phyloP scores from a whole-genome alignment of 2,888 invertebrate genomes.

The Tipula unca region DNA sequence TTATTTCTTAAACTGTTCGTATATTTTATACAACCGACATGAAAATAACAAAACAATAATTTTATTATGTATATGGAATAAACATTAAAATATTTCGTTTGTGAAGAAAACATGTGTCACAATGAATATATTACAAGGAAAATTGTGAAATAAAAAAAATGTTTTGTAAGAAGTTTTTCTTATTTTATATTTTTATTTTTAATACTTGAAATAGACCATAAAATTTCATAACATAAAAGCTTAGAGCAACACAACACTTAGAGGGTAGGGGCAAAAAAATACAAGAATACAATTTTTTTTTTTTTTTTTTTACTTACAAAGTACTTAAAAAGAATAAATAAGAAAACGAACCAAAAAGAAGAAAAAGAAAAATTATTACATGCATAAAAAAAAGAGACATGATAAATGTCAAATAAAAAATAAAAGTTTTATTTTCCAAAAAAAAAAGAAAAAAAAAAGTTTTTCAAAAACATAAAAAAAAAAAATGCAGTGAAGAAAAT shows the following conservation, averaged over 20 bases:
- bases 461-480: neutral
- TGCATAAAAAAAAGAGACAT: slow-evolving; percentile 8
- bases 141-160: neutral
- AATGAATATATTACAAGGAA: neutral
- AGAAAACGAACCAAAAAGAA: neutral
- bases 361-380: neutral
- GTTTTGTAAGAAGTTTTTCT: neutral
- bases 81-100: neutral
- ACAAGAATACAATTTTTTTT: neutral
- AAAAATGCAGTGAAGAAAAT: neutral
- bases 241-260: slow-evolving; percentile 1
- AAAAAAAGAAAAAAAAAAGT: neutral
- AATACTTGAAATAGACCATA: neutral
- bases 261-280: too few species aligned
- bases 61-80: slow-evolving; percentile 16
- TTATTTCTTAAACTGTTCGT: neutral
- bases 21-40: neutral
- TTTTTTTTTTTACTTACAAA: neutral
- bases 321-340: neutral
- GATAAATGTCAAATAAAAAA: slow-evolving; percentile 15
- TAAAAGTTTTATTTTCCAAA: neutral
- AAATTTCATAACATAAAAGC: slow-evolving; percentile 14
- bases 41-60: slow-evolving; percentile 17
- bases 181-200: neutral
- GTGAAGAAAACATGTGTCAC: slow-evolving; percentile 19